Conservation (phyloP, 2,113 vertebrate genomes). For the Sceloporus tristichus region DNA sequence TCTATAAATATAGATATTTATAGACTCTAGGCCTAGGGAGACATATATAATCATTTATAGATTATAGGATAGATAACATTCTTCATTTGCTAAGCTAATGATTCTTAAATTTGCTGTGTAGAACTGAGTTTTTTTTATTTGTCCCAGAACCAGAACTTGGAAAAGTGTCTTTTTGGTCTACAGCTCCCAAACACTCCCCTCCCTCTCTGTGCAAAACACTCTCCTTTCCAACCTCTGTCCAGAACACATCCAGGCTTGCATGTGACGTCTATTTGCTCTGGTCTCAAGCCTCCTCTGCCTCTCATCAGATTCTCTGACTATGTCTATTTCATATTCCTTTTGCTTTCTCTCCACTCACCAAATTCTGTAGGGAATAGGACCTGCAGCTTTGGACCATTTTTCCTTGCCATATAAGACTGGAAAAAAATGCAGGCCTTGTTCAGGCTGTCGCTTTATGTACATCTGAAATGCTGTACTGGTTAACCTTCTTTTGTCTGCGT, state of each 20-base stretch:
- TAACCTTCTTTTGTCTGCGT: slow-evolving; percentile 10
- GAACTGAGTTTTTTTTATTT: not conserved
- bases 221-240: not conserved
- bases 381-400: not conserved
- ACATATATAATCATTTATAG: too few species aligned
- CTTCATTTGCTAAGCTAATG: not conserved
- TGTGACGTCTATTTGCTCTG: not conserved
- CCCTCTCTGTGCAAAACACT: too few species aligned
- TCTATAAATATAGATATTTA: too few species aligned
- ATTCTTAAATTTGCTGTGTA: too few species aligned
- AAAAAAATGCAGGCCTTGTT: not conserved
- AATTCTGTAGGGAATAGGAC: not conserved
- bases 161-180: not conserved
- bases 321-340: not conserved
- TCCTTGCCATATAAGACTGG: not conserved
- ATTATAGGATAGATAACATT: too few species aligned
- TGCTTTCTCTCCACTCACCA: too few species aligned
- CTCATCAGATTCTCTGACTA: not conserved
- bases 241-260: not conserved
- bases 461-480: not conserved
- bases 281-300: not conserved
- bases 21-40: too few species aligned
- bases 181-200: too few species aligned
- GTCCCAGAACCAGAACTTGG: not conserved
- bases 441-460: not conserved